Evolutionary conservation across 53 echinoderm and acorn worm genomes (phyloP).

Genomic region (Apostichopus leukothele): DNA sequence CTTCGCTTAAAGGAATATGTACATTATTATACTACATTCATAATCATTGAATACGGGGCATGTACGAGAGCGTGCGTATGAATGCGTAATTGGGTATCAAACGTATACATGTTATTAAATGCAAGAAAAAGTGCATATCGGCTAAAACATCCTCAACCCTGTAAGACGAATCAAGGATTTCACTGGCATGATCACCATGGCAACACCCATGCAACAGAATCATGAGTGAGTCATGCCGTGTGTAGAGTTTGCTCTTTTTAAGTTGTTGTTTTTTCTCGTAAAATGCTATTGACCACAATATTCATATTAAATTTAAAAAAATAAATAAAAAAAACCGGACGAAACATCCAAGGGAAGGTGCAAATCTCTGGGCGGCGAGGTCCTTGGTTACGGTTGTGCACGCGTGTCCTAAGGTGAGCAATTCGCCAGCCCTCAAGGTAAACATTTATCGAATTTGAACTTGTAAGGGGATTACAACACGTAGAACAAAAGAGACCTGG

Average conservation of each 20-base stretch:
- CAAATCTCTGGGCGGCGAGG: not conserved
- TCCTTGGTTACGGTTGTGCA: not conserved
- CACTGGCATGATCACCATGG: not conserved
- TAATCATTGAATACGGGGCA: too few species aligned
- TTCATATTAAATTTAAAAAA: not conserved
- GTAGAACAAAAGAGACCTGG: not conserved
- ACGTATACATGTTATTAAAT: too few species aligned
- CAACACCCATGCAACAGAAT: not conserved
- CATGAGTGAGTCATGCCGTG: not conserved
- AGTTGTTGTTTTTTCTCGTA: not conserved
- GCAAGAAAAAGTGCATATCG: too few species aligned
- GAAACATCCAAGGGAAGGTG: not conserved
- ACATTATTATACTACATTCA: too few species aligned
- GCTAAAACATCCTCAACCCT: too few species aligned
- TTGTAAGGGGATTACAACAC: conserved; percentile 12
- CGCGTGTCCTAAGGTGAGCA: not conserved
- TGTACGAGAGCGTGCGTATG: too few species aligned
- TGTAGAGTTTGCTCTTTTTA: not conserved
- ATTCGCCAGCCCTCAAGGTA: conserved; percentile 23
- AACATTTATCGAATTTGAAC: not conserved
- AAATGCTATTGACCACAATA: not conserved
- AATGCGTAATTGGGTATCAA: too few species aligned
- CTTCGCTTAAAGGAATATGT: too few species aligned
- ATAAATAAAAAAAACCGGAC: too few species aligned
- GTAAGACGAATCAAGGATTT: not conserved